phyloP scores from a whole-genome alignment of 2,113 vertebrate genomes.

The Zosterops lateralis region DNA sequence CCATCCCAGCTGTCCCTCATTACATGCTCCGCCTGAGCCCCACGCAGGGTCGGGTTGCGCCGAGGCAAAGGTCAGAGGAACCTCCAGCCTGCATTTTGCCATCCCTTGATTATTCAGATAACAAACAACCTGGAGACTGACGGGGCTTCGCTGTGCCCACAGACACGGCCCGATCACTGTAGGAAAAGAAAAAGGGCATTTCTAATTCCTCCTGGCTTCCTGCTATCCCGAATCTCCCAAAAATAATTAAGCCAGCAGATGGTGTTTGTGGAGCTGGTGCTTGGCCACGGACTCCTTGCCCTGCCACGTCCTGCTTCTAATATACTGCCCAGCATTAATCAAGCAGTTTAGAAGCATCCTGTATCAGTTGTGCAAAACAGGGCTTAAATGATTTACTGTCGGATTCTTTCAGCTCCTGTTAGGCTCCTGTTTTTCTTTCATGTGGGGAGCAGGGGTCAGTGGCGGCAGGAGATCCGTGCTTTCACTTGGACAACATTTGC shows the following conservation, averaged over 20 bases:
- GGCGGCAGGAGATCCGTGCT: conserved; percentile 32
- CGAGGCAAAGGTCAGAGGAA: conserved; percentile 52
- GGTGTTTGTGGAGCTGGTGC: background rate
- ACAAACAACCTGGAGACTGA: background rate
- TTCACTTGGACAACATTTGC: conserved; percentile 78
- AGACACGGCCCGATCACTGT: background rate
- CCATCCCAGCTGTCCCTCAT: conserved; percentile 61
- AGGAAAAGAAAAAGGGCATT: background rate
- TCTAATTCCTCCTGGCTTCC: background rate
- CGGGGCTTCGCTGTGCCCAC: background rate
- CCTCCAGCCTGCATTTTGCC: conserved; percentile 31
- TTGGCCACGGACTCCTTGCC: background rate
- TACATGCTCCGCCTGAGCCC: conserved; percentile 42
- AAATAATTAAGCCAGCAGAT: background rate
- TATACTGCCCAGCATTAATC: conserved; percentile 57
- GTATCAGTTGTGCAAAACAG: conserved; percentile 6
- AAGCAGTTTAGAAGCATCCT: conserved; percentile 50
- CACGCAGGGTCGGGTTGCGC: background rate
- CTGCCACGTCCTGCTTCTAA: background rate
- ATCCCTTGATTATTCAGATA: conserved; percentile 12
- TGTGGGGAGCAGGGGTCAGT: conserved; percentile 80
- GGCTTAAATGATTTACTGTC: conserved; percentile 80
- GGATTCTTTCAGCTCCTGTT: conserved; percentile 74
- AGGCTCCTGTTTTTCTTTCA: conserved; percentile 81
- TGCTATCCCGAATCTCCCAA: background rate